A percentile compares a stretch with the other conserved stretches of the same genome.
phyloP scores from a whole-genome alignment of 2,797 vertebrate species.

The Nyctalus aviator region DNA sequence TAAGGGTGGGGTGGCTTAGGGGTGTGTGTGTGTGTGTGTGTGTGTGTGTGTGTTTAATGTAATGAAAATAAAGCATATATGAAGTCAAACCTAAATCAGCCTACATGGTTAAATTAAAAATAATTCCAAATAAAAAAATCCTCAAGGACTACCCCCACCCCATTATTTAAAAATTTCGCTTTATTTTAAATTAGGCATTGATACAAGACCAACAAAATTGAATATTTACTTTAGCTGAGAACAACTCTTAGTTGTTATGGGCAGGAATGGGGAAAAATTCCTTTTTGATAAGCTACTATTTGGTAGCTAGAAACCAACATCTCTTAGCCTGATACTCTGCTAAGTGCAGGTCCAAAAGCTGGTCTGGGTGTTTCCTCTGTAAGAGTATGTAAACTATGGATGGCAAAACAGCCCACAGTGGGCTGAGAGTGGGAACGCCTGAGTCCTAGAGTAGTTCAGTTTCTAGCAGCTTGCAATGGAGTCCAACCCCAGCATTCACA shows the following conservation, averaged over 20 bases:
- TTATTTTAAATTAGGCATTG: slow-evolving; percentile 71
- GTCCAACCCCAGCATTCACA: background rate
- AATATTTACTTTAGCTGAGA: slow-evolving; percentile 81
- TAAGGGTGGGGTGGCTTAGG: slow-evolving; percentile 39
- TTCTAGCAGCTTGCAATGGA: background rate
- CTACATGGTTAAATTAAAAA: slow-evolving; percentile 82
- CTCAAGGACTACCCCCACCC: slow-evolving; percentile 11
- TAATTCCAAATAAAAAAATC: slow-evolving; percentile 75
- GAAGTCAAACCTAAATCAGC: slow-evolving; percentile 76
- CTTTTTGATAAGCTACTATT: slow-evolving; percentile 84
- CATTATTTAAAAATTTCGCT: slow-evolving; percentile 70
- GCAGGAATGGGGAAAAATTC: slow-evolving; percentile 83
- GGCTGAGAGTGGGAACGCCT: background rate
- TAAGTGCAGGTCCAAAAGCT: background rate
- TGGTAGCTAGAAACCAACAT: slow-evolving; percentile 79
- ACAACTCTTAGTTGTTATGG: slow-evolving; percentile 67
- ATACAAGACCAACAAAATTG: slow-evolving; percentile 72
- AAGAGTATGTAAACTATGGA: background rate
- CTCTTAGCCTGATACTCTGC: background rate
- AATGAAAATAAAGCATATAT: slow-evolving; percentile 72
- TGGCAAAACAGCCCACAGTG: background rate
- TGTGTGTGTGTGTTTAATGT: background rate
- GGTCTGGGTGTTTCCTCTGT: slow-evolving; percentile 44
- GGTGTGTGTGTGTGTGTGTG: background rate
- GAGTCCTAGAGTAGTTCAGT: background rate